A percentile compares a stretch with the other conserved stretches of the same genome.
These are phyloP conservation scores for Vimba vimba DNA, from an alignment of 2,113 vertebrate species.

Conservation along the genomic window DNA sequence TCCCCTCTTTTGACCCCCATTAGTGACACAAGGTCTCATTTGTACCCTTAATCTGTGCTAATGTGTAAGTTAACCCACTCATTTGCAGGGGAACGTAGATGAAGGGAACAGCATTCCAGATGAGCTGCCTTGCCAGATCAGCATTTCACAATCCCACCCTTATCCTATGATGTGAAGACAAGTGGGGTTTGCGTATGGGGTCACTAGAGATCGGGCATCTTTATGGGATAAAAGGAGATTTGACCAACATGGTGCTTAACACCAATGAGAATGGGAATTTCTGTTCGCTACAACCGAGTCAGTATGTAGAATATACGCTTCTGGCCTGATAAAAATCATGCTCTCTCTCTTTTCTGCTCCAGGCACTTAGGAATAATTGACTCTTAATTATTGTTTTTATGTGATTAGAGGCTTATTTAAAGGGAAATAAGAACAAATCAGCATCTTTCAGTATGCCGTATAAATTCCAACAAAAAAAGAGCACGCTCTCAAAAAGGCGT, in stretches of 20 bases:
- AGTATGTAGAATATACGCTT: background rate
- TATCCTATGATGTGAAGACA: constrained; percentile 30
- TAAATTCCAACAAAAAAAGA: constrained; percentile 18
- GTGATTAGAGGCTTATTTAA: constrained; percentile 37
- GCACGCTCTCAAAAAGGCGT: background rate
- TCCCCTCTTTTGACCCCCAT: constrained; percentile 47
- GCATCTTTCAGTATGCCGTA: constrained; percentile 18
- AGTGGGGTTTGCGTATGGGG: constrained; percentile 36
- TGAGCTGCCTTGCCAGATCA: constrained; percentile 46
- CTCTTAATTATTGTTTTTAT: constrained; percentile 45
- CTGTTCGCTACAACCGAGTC: background rate
- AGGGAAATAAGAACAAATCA: constrained; percentile 43
- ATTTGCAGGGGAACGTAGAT: constrained; percentile 18
- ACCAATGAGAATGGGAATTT: background rate
- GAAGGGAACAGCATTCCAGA: constrained; percentile 22
- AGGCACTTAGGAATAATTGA: constrained; percentile 35
- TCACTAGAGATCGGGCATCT: constrained; percentile 46
- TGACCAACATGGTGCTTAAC: constrained; percentile 27
- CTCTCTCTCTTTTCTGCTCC: constrained; percentile 7
- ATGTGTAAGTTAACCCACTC: constrained; percentile 43
- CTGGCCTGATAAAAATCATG: constrained; percentile 9
- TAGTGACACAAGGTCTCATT: constrained; percentile 55
- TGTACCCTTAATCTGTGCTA: constrained; percentile 54
- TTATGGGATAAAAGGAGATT: constrained; percentile 48
- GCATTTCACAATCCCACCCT: constrained; percentile 30